phyloP scores from a whole-genome alignment of 2,797 vertebrate species.

The Setipinna tenuifilis region DNA sequence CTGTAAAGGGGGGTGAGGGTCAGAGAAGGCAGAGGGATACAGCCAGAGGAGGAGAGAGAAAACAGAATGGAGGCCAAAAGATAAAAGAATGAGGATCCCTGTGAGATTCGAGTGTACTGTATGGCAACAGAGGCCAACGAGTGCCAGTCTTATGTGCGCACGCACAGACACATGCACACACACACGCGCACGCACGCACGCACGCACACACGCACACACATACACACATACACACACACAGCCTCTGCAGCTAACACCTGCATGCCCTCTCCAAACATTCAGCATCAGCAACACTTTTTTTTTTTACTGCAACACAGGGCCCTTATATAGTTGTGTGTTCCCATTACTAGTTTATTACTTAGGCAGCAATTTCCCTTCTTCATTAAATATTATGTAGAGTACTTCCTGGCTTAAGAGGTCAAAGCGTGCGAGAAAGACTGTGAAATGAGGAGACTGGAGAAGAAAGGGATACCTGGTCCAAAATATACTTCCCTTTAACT shows the following conservation, averaged over 20 bases:
- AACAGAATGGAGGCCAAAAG: constrained; percentile 8
- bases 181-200: constrained; percentile 20
- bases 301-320: constrained; percentile 25
- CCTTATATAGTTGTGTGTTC: constrained; percentile 21
- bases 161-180: constrained; percentile 22
- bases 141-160: constrained; percentile 18
- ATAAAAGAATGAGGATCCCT: constrained; percentile 18
- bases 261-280: background rate
- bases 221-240: background rate
- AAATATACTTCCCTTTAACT: background rate
- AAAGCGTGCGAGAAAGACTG: background rate
- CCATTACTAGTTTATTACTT: constrained; percentile 18
- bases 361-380: constrained; percentile 61
- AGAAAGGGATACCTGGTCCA: constrained; percentile 14
- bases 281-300: background rate
- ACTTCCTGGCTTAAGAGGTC: background rate
- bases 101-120: constrained; percentile 12
- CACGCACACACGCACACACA: background rate
- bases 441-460: background rate
- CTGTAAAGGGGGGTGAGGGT: background rate
- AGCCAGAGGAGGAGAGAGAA: constrained; percentile 1
- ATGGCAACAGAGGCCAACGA: constrained; percentile 14
- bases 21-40: background rate
- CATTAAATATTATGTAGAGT: constrained; percentile 33
- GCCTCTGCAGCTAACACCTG: background rate